phyloP scores from a whole-genome alignment of 2,113 vertebrate species.

The Caranx melampygus region DNA sequence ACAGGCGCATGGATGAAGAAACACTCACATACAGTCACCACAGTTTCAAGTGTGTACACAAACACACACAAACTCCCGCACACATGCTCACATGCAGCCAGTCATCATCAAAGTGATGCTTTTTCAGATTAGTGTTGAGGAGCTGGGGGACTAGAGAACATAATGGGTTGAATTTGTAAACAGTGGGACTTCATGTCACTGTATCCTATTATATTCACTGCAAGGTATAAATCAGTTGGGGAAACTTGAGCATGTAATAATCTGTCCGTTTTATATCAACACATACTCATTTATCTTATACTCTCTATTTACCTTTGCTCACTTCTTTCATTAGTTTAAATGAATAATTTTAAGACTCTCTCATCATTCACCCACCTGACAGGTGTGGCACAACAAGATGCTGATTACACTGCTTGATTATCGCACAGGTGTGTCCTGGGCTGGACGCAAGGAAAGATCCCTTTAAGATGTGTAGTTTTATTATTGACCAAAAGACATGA shows the following conservation, averaged over 20 bases:
- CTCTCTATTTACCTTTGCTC: too few relatives aligned
- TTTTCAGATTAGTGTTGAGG: slow-evolving; percentile 61
- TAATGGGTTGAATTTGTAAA: slow-evolving; percentile 62
- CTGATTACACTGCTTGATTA: too few relatives aligned
- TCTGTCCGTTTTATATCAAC: slow-evolving; percentile 14
- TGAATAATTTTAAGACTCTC: too few relatives aligned
- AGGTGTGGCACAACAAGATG: too few relatives aligned
- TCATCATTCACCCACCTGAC: too few relatives aligned
- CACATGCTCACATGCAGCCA: slow-evolving; percentile 8
- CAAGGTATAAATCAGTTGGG: slow-evolving; percentile 28
- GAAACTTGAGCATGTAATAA: slow-evolving; percentile 14
- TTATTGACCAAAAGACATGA: too few relatives aligned
- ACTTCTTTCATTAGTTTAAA: too few relatives aligned
- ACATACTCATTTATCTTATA: not conserved
- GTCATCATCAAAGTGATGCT: slow-evolving; percentile 65
- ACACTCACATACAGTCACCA: slow-evolving; percentile 9
- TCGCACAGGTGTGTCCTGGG: too few relatives aligned
- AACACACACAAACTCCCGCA: not conserved
- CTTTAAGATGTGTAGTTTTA: too few relatives aligned
- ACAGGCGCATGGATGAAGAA: slow-evolving; percentile 31
- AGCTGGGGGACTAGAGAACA: slow-evolving; percentile 50
- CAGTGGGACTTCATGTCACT: slow-evolving; percentile 46
- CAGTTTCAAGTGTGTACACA: not conserved
- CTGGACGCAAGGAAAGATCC: too few relatives aligned
- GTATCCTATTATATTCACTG: slow-evolving; percentile 49